Percentiles rank a stretch among this genome's conserved stretches.
These are phyloP conservation scores for Verasper variegatus DNA, from an alignment of 2,113 vertebrate genomes.

Conservation along the genomic window DNA sequence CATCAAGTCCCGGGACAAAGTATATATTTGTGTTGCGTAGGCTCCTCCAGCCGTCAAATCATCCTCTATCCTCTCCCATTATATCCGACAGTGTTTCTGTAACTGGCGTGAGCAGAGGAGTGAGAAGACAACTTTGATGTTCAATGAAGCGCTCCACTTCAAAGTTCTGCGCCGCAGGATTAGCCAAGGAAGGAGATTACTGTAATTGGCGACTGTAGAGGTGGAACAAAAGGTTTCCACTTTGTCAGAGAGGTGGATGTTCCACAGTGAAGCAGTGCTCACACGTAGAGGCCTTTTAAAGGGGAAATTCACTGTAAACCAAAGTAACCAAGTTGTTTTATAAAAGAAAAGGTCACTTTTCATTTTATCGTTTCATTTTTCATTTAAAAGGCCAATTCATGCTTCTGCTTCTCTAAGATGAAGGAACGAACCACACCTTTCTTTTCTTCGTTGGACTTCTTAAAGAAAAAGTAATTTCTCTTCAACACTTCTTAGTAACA, in stretches of 20 bases:
- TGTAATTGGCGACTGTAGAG: slow-evolving; percentile 68
- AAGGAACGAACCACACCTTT: no score
- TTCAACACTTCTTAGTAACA: no score
- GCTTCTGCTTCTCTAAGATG: no score
- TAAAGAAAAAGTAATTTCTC: no score
- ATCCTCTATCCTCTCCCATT: slow-evolving; percentile 30
- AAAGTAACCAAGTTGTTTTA: not conserved
- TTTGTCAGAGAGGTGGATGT: slow-evolving; percentile 43
- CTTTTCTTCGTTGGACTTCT: no score
- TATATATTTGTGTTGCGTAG: slow-evolving; percentile 15
- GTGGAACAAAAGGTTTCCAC: slow-evolving; percentile 68
- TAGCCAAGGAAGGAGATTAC: slow-evolving; percentile 69
- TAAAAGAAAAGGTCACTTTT: not conserved
- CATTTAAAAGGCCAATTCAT: no score
- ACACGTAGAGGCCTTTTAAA: not conserved
- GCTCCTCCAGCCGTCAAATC: slow-evolving; percentile 30
- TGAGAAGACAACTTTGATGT: slow-evolving; percentile 68
- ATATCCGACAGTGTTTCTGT: slow-evolving; percentile 15
- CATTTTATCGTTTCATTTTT: not conserved
- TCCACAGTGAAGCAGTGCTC: slow-evolving; percentile 15
- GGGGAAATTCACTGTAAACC: not conserved
- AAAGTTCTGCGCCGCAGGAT: slow-evolving; percentile 61
- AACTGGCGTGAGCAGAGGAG: slow-evolving; percentile 21
- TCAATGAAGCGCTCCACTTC: slow-evolving; percentile 59
- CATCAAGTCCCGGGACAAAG: slow-evolving; percentile 10